phyloP scores from a whole-genome alignment of 1,140 invertebrate genomes.

The Hyposmocoma kahamanoa region DNA sequence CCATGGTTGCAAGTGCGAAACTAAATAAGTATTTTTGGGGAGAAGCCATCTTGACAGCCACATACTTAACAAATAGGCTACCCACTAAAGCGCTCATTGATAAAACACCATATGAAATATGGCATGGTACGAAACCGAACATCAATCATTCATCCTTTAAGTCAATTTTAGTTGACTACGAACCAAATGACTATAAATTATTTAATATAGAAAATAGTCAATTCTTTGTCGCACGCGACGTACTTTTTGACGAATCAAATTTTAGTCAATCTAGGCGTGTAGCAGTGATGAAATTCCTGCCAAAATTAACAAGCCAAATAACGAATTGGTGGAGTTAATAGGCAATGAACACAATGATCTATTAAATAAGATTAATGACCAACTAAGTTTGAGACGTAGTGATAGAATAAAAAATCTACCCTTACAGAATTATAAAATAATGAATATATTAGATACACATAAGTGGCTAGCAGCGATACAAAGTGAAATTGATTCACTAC shows the following conservation, averaged over 20 bases:
- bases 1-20: constrained; percentile 43
- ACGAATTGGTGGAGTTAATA: neutral
- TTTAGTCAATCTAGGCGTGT: constrained; percentile 31
- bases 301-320: constrained; percentile 2
- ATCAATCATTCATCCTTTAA: constrained; percentile 60
- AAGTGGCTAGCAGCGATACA: constrained; percentile 48
- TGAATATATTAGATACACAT: too few species aligned
- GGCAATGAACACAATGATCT: neutral
- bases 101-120: constrained; percentile 66
- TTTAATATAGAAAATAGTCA: constrained; percentile 40
- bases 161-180: constrained; percentile 54
- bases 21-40: constrained; percentile 37
- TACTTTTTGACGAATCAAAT: constrained; percentile 55
- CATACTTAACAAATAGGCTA: constrained; percentile 63
- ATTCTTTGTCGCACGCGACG: constrained; percentile 45
- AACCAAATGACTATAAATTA: constrained; percentile 61
- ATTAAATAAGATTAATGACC: neutral
- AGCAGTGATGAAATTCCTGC: constrained; percentile 9
- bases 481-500: constrained; percentile 46
- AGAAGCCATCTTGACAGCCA: constrained; percentile 49
- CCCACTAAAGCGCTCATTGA: constrained; percentile 44
- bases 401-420: constrained; percentile 35
- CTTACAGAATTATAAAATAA: constrained; percentile 30
- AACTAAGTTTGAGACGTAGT: constrained; percentile 24
- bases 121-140: constrained; percentile 59